Base-by-base conservation (phyloP, 2,113 vertebrate genomes). In the Cyprinodon brontotheroides region DNA sequence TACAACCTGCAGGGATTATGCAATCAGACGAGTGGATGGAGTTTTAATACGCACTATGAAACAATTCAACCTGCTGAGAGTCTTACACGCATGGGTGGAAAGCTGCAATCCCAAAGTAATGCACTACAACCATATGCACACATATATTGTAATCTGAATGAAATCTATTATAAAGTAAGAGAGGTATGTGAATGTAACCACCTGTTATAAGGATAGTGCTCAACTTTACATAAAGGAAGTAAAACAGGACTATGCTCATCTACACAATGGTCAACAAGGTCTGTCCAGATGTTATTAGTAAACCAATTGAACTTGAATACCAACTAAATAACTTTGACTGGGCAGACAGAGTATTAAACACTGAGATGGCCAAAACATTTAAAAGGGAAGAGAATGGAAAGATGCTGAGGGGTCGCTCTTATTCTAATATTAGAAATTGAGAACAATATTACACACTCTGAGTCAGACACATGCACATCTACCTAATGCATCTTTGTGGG, bases 101-200 rank as follows among this genome's bases (percentile, higher is more conserved):
- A 48, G 13, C 3, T 67, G 1, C 47, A 64, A n/a, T 57, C 2
- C 64, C 38, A 63, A 45, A 22, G 36, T 38, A 9, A 72, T n/a
- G 22, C 0, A 4, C 66, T 41, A 80, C 8, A 38, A 66, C 77
- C 40, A 61, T 72, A 41, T 67, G 48, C 67, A 72, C 60, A 71
- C n/a, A 45, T 36, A 69, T 0, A 12, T 37, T 61, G 43, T 48
- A 69, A 40, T 70, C 13, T 43, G 61, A 29, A 67, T 53, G 59
- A 75, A 75, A 62, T 53, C 57, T 65, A 41, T 3, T 57, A 65
- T 36, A 60, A 64, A 41, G 59, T 60, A 81, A 82, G 61, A 72
- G 65, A 77, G 77, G 72, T 77, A 81, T 69, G 66, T 75, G 73
- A 77, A 84, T 61, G 61, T 72, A 88, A 89, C 87, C 80, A 87